phyloP scores from a whole-genome alignment of 2,113 vertebrate genomes.

The Oophaga pumilio region DNA sequence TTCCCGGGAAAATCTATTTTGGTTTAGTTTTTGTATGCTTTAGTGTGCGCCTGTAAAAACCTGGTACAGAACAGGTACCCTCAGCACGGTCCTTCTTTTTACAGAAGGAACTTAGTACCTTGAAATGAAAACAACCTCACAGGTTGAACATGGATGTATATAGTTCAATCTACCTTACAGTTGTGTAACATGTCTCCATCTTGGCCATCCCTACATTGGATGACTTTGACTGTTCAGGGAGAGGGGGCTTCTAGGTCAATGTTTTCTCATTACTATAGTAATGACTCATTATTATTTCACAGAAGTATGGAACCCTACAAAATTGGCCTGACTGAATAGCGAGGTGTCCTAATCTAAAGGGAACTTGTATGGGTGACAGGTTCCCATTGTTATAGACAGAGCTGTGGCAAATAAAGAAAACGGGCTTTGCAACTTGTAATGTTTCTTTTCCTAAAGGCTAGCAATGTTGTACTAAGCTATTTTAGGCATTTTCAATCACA shows the following conservation, averaged over 20 bases:
- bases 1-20: too few species aligned
- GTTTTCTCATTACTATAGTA: neutral
- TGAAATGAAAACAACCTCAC: too few species aligned
- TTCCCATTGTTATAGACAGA: neutral
- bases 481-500: constrained; percentile 50
- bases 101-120: too few species aligned
- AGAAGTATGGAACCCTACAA: neutral
- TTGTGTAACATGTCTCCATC: too few species aligned
- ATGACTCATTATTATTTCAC: neutral
- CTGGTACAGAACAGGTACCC: too few species aligned
- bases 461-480: constrained; percentile 29
- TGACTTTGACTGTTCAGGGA: neutral
- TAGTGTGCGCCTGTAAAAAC: too few species aligned
- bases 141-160: too few species aligned
- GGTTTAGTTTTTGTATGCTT: too few species aligned
- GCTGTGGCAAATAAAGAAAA: neutral
- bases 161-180: too few species aligned
- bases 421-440: neutral
- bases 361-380: neutral
- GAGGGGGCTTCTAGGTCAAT: neutral
- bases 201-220: neutral
- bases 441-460: constrained; percentile 30
- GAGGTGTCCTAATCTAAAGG: neutral
- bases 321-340: neutral
- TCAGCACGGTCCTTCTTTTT: too few species aligned